phyloP scores from a whole-genome alignment of 2,113 vertebrate species.

The Glaucomys volans region DNA sequence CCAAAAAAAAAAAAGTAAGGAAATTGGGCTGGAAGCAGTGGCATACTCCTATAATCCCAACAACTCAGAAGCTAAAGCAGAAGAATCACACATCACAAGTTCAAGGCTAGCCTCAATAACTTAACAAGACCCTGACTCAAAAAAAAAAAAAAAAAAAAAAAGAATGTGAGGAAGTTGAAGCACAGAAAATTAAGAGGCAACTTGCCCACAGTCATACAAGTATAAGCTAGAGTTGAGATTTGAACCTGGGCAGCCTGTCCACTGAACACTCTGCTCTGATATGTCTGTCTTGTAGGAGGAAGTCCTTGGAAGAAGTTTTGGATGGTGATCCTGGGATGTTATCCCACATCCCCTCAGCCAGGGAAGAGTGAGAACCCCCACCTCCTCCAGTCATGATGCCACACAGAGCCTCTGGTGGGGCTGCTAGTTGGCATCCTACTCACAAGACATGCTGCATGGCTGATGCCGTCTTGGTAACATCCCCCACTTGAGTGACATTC shows the following conservation, averaged over 20 bases:
- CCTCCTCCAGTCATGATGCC: background rate
- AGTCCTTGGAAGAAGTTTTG: background rate
- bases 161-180: background rate
- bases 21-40: too few species aligned
- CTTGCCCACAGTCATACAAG: background rate
- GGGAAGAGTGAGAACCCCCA: background rate
- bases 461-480: constrained; percentile 87
- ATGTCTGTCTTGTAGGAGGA: background rate
- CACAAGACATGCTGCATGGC: constrained; percentile 90
- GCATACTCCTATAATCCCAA: too few species aligned
- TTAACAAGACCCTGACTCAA: too few species aligned
- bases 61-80: too few species aligned
- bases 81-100: too few species aligned
- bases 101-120: too few species aligned
- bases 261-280: background rate
- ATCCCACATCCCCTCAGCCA: background rate
- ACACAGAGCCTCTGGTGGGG: background rate
- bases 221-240: background rate
- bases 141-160: background rate
- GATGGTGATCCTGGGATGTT: background rate
- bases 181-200: background rate
- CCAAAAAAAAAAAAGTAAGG: too few species aligned
- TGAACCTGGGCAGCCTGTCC: background rate
- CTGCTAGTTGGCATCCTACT: constrained; percentile 73
- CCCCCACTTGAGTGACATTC: constrained; percentile 82